These are phyloP conservation scores for Callopanchax toddi DNA, from an alignment of 2,113 vertebrate genomes.

Conservation along the genomic window DNA sequence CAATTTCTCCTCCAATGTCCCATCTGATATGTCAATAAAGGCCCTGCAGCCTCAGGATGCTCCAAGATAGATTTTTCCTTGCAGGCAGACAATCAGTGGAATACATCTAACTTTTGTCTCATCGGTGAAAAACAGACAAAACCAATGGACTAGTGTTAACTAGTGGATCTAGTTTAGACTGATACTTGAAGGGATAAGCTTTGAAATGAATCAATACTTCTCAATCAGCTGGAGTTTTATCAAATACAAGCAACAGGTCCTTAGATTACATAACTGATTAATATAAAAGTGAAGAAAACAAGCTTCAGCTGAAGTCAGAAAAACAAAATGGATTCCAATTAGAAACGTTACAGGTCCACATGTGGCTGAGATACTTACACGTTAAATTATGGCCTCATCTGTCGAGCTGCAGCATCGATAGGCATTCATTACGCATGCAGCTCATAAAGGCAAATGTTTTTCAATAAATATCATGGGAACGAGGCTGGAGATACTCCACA, in stretches of 20 bases:
- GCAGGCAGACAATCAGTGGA: conserved; percentile 76
- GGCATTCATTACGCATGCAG: conserved; percentile 77
- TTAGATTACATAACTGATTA: conserved; percentile 29
- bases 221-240: no score
- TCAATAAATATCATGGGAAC: conserved; percentile 81
- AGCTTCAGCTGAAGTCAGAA: conserved; percentile 18
- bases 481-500: conserved; percentile 68
- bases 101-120: conserved; percentile 74
- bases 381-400: conserved; percentile 74
- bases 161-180: neutral
- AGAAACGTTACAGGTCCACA: conserved; percentile 46
- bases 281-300: neutral
- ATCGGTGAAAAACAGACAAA: conserved; percentile 75
- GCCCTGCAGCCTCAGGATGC: conserved; percentile 74
- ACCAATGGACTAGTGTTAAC: conserved; percentile 67
- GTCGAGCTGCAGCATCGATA: conserved; percentile 62
- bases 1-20: conserved; percentile 83
- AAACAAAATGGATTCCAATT: conserved; percentile 51
- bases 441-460: conserved; percentile 81
- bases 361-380: conserved; percentile 65
- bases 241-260: conserved; percentile 4
- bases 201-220: no score
- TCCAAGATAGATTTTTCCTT: conserved; percentile 77
- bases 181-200: no score
- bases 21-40: conserved; percentile 83